A percentile compares a stretch with the other conserved stretches of the same genome.
Evolutionary conservation across 2,797 vertebrate species (phyloP).

Genomic region (Benthosema pterotum): DNA sequence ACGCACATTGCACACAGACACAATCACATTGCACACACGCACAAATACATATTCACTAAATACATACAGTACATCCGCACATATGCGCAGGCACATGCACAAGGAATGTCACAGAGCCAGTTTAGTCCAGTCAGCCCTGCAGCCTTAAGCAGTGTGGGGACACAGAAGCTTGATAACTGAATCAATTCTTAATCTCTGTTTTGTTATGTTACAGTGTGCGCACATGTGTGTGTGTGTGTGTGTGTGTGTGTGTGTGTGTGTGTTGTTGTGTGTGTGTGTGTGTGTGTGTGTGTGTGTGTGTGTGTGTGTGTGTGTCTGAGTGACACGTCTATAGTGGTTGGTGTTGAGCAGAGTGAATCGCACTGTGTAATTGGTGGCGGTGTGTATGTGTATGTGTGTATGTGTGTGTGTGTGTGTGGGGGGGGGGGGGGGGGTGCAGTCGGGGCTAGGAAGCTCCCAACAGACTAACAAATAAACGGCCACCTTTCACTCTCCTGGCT

Average conservation of each 20-base stretch:
- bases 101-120: constrained; percentile 70
- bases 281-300: background rate
- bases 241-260: background rate
- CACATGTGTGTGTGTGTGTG: background rate
- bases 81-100: background rate
- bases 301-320: constrained; percentile 15
- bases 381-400: too few species aligned
- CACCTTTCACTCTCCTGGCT: too few species aligned
- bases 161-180: constrained; percentile 80
- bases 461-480: too few species aligned
- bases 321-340: constrained; percentile 41
- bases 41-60: constrained; percentile 6
- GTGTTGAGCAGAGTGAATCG: constrained; percentile 18
- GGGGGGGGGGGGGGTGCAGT: too few species aligned
- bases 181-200: constrained; percentile 85
- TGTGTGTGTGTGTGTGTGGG: too few species aligned
- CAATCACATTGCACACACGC: constrained; percentile 15
- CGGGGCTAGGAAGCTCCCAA: constrained; percentile 59
- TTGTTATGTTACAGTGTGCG: background rate
- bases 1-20: background rate
- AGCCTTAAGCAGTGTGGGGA: constrained; percentile 72
- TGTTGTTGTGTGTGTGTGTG: background rate
- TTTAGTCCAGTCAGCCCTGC: constrained; percentile 75
- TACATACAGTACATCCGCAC: background rate
- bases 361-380: too few species aligned